phyloP scores from a whole-genome alignment of 2,113 vertebrate genomes.

The Prochilodus magdalenae region DNA sequence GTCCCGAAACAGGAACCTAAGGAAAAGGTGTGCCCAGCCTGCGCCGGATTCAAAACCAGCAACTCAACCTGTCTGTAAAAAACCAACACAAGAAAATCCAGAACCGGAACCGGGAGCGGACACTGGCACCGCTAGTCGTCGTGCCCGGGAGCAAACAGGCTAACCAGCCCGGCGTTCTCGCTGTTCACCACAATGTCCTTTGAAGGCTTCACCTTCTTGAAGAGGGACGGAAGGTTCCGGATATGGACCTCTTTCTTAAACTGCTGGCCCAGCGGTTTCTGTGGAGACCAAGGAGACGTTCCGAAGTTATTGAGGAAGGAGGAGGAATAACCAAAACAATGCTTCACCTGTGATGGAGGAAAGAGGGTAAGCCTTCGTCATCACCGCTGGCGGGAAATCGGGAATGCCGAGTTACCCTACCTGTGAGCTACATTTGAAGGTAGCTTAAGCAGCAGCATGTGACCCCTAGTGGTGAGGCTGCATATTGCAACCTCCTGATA shows the following conservation, averaged over 20 bases:
- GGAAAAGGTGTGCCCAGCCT: background rate
- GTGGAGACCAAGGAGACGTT: conserved; percentile 48
- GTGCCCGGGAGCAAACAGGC: conserved; percentile 77
- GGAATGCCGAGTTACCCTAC: too few species aligned
- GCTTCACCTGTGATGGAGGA: too few species aligned
- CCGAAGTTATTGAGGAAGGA: too few species aligned
- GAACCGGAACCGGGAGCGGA: background rate
- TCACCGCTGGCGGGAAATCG: too few species aligned
- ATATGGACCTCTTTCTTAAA: conserved; percentile 99
- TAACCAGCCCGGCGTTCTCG: conserved; percentile 75
- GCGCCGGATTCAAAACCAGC: background rate
- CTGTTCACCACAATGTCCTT: conserved; percentile 80
- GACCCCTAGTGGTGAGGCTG: too few species aligned
- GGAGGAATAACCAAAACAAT: too few species aligned
- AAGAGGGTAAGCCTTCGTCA: too few species aligned
- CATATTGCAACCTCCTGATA: too few species aligned
- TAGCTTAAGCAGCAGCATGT: too few species aligned
- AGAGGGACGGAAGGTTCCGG: conserved; percentile 95
- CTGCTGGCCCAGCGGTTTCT: conserved; percentile 96
- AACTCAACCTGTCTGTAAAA: background rate
- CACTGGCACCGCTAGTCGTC: conserved; percentile 17
- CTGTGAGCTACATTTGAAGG: too few species aligned
- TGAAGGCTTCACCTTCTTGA: conserved; percentile 87
- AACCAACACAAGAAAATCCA: background rate
- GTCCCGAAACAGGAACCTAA: too few species aligned